phyloP scores from a whole-genome alignment of 37 sponge, comb jelly and placozoan species.

The Theonella swinhoei region DNA sequence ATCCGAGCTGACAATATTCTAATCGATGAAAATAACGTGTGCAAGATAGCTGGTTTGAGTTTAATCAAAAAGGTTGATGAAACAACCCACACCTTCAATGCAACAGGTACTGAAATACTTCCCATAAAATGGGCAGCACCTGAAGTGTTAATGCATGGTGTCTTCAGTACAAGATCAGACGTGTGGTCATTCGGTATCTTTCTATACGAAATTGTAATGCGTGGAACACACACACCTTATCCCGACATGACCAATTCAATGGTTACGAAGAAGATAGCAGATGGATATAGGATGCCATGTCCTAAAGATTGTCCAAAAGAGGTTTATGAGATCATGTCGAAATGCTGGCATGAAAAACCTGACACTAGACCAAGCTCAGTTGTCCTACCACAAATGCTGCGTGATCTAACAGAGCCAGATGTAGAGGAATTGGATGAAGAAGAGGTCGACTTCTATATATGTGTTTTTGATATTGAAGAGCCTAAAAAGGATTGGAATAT shows the following conservation, averaged over 20 bases:
- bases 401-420: neutral
- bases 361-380: slow-evolving; percentile 13
- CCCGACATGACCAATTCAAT: slow-evolving; percentile 39
- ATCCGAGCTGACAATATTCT: slow-evolving; percentile 33
- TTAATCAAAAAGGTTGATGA: neutral
- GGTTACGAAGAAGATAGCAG: slow-evolving; percentile 1
- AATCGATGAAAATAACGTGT: slow-evolving; percentile 6
- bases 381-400: neutral
- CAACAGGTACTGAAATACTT: neutral
- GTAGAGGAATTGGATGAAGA: neutral
- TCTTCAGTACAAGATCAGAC: slow-evolving; percentile 77
- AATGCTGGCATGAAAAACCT: slow-evolving; percentile 53
- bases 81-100: neutral
- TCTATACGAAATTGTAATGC: slow-evolving; percentile 72
- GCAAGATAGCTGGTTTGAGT: slow-evolving; percentile 64
- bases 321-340: slow-evolving; percentile 57
- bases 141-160: slow-evolving; percentile 40
- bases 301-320: slow-evolving; percentile 47
- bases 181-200: slow-evolving; percentile 88
- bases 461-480: neutral
- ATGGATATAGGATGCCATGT: slow-evolving; percentile 55
- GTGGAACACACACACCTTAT: slow-evolving; percentile 73
- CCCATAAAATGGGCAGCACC: slow-evolving; percentile 87
- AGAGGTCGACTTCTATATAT: neutral
- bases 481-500: neutral